Base-by-base conservation (phyloP, 2,113 vertebrate species). In the Pomatostomus ruficeps region DNA sequence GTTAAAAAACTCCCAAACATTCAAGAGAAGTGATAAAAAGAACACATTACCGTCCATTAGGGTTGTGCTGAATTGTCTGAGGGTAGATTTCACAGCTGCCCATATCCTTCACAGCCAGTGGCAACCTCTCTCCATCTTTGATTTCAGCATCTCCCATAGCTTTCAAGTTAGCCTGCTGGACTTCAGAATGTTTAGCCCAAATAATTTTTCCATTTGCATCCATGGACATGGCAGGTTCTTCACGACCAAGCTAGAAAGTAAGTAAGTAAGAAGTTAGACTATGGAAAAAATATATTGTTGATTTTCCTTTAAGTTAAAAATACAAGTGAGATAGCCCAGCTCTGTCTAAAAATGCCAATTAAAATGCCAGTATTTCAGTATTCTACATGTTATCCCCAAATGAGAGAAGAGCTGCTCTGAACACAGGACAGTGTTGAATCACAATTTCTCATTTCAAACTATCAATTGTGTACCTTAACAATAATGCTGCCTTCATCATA, bases 201-300 rank as follows among this genome's bases (percentile, higher is more conserved):
- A 99, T 99, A 52, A 99, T 99, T 98, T 99, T 99, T 59, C 99
- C 99, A 78, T 98, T 99, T 82, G 99, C 98, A 97, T 99, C 99
- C 99, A 99, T 99, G 84, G 99, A 99, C 99, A 99, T 99, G 92
- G 99, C 99, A 33, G 99, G 99, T 80, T 99, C 99, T 95, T 99
- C 99, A 42, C 99, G 98, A 72, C 99, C 99, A 85, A 99, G 99
- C 99, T 99, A 85, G 22, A 23, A 96, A 92, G 21, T 12, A 15
- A 85, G 58, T 12, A 22, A 36, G 77, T 35, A 93, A 36, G 8
- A 79, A 67, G 45, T 85, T 22, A 73, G 89, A 18, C 91, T 43
- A 70, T 42, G 17, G 29, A 80, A 57, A 87, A 79, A 45, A 78
- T 22, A 46, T 2, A 74, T 7, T 15, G 9, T 28, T 55, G 3